Conservation (phyloP, 2,113 vertebrate genomes). For the Pomatorhinus ruficollis region DNA sequence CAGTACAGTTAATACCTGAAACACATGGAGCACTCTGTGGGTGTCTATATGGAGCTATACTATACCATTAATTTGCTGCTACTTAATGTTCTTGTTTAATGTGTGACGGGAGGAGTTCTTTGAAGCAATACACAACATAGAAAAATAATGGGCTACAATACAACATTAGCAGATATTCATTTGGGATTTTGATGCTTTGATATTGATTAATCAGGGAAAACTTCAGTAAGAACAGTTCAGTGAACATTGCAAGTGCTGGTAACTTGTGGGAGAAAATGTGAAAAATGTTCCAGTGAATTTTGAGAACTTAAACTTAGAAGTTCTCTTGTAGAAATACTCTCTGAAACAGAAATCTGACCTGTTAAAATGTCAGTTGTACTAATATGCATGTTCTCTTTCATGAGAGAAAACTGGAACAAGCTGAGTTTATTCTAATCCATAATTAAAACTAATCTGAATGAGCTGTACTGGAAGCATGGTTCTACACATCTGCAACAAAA, state of each 20-base stretch:
- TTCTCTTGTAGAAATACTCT: neutral
- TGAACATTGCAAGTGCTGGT: neutral
- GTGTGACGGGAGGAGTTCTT: neutral
- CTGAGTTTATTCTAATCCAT: slow-evolving; percentile 22
- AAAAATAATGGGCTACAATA: neutral
- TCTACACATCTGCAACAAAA: neutral
- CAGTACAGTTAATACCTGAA: neutral
- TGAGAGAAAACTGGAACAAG: neutral
- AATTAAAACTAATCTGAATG: neutral
- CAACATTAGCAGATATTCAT: neutral
- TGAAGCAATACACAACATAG: neutral
- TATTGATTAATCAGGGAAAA: neutral
- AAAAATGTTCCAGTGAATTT: neutral
- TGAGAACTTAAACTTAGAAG: neutral
- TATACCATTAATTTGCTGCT: neutral
- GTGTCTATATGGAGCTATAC: neutral
- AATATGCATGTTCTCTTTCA: neutral
- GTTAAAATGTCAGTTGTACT: neutral
- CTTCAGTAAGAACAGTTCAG: neutral
- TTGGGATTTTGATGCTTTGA: neutral
- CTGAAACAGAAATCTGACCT: neutral
- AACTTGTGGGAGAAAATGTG: neutral
- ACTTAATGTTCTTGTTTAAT: neutral
- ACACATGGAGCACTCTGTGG: neutral
- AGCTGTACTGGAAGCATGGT: neutral